Conservation (phyloP, 2,797 vertebrate genomes). For the Sebastes variabilis region DNA sequence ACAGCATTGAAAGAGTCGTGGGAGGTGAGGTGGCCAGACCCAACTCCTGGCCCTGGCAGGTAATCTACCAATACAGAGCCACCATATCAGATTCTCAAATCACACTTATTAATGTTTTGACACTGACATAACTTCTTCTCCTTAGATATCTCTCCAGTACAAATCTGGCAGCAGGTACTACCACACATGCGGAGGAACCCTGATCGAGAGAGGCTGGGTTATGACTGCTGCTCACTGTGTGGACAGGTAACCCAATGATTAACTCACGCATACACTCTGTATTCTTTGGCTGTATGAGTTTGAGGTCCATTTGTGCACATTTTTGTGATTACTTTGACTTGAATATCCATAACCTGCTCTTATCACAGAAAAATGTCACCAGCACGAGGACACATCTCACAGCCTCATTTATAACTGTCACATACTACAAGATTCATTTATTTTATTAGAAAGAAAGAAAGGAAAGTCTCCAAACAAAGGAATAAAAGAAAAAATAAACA, state of each 20-base stretch:
- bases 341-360: not conserved
- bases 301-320: not conserved
- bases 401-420: no score
- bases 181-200: conserved; percentile 88
- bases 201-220: conserved; percentile 85
- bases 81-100: not conserved
- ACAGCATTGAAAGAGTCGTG: conserved; percentile 64
- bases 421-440: not conserved
- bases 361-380: not conserved
- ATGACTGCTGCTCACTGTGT: conserved; percentile 93
- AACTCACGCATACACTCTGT: not conserved
- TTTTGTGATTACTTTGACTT: conserved; percentile 3
- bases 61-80: conserved; percentile 28
- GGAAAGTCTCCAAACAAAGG: not conserved
- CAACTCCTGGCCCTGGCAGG: conserved; percentile 86
- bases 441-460: conserved; percentile 1
- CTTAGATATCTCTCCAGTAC: conserved; percentile 91
- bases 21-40: conserved; percentile 72
- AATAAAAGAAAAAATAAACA: no score
- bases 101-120: not conserved
- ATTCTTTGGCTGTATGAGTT: not conserved
- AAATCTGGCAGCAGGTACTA: conserved; percentile 62
- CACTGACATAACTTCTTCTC: not conserved
- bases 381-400: no score
- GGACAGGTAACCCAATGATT: conserved; percentile 74